Base-by-base conservation (phyloP, 1,140 invertebrate genomes). In the Drosophila ananassae region DNA sequence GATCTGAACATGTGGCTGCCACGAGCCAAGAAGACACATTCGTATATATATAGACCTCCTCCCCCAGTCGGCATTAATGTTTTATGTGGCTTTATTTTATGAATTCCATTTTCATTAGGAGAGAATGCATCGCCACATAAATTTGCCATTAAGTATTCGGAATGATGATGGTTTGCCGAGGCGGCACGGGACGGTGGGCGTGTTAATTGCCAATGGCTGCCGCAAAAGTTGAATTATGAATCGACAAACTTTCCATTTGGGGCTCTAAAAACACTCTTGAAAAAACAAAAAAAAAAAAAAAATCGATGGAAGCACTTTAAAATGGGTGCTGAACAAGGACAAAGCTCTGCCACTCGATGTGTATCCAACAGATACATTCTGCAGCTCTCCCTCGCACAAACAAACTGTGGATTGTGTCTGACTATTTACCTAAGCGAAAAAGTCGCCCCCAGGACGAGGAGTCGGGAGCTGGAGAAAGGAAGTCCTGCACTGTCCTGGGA, bases 61-160 rank as follows among this genome's bases (percentile, higher is more conserved):
- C 25, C 10, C 37, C 25, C 21, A 8, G 21, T n/a, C 10, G n/a
- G 51, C 30, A 39, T 54, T 52, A 77, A 34, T 72, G 51, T 53
- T 73, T 73, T 66, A 60, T 73, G 76, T 39, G 56, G 51, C 34
- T 64, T 44, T 64, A 46, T 64, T 62, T 73, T 79, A 79, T 73
- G 68, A 78, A 73, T 60, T 61, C 61, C 60, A 79, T 78, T 79
- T 73, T 79, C 75, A 78, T 79, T 66, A 73, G 60, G 13, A 46
- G 76, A 51, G 63, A 79, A 79, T 79, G 75, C 60, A 73, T 46
- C 61, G 76, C 68, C 76, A 73, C 76, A 79, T 79, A 79, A 79
- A 78, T 79, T 73, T 79, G 76, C 60, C 72, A 74, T 75, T 75
- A 75, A 53, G 69, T 46, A 73, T 51, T 74, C 48, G 59, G 28